Evolutionary conservation across 2,797 vertebrate species (phyloP), one percentile per base, ranked within the genome.

Genomic region (Sebastes matsubarae): DNA sequence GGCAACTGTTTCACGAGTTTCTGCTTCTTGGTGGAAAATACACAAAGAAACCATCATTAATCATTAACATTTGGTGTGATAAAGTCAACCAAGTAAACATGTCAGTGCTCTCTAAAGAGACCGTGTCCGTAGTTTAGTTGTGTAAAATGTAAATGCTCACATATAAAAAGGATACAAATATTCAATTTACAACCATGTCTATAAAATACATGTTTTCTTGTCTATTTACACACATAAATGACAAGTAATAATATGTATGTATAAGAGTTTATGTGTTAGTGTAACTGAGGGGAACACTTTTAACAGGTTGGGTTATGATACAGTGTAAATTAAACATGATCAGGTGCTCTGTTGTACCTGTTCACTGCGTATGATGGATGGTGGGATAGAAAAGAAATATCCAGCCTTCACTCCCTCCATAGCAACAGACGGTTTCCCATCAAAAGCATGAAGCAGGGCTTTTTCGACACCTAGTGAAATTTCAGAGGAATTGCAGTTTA

Each of bases 341-440:
- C 46, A 54, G 25, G 10, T 20, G 20, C 16, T 65, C 9, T 46
- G 52, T 8, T 75, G 73, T 93, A 99, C 98, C 98, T 99, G 98
- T 68, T 97, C 96, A 85, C 97, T 99, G 90, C 98, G 96, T 83
- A 98, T 59, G 80, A 99, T 95, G 11, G 98, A 99, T 4, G 98
- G 98, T 32, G 98, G 99, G 70, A 99, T 96, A 20, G 98, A 99
- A 86, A 99, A 99, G 87, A 90, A 99, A 88, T 97, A 99, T 7
- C 99, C 99, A 32, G 97, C 97, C 85, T 93, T 97, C 18, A 99
- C 97, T 46, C 97, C 99, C 88, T 99, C 98, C 98, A 99, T 96
- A 0, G 98, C 99, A 57, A 97, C 97, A 2, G 98, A 97, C 0
- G 97, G 97, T 84, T 97, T 98, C 38, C 99, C 99, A 67, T 99